Conservation (phyloP, 2,888 invertebrate species). For the Cataglyphis altisquamis region DNA sequence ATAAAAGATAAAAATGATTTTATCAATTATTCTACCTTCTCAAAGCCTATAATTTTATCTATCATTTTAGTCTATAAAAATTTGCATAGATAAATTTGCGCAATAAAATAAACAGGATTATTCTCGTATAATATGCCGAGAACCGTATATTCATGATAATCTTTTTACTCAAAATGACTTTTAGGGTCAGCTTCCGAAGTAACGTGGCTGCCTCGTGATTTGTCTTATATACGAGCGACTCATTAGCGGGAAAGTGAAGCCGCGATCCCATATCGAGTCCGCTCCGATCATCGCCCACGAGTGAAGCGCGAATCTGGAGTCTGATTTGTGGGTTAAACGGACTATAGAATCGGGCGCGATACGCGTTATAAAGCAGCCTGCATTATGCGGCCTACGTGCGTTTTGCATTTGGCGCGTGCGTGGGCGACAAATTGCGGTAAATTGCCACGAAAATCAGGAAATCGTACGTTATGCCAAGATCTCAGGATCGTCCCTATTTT, state of each 20-base stretch:
- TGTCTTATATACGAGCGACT: slow-evolving; percentile 55
- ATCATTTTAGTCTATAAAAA: not conserved
- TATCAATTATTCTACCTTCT: not conserved
- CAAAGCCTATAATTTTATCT: not conserved
- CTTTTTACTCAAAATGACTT: slow-evolving; percentile 30
- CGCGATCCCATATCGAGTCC: slow-evolving; percentile 62
- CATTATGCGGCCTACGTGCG: slow-evolving; percentile 77
- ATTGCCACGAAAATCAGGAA: slow-evolving; percentile 84
- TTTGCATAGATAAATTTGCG: not conserved
- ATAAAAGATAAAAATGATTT: not conserved
- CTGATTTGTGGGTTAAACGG: slow-evolving; percentile 75
- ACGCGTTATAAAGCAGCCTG: slow-evolving; percentile 57
- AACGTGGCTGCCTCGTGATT: slow-evolving; percentile 32
- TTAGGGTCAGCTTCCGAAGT: slow-evolving; percentile 39
- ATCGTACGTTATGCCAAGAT: slow-evolving; percentile 72
- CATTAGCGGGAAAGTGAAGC: slow-evolving; percentile 63
- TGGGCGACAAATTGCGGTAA: slow-evolving; percentile 83
- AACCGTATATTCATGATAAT: not conserved
- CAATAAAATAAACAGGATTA: not conserved
- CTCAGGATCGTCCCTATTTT: slow-evolving; percentile 44
- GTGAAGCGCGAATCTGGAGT: slow-evolving; percentile 58
- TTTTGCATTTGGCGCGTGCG: slow-evolving; percentile 77
- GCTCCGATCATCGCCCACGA: slow-evolving; percentile 65
- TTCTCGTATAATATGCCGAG: not conserved
- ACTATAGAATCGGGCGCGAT: slow-evolving; percentile 57